phyloP scores from a whole-genome alignment of 2,113 vertebrate species.

The Theristicus caerulescens region DNA sequence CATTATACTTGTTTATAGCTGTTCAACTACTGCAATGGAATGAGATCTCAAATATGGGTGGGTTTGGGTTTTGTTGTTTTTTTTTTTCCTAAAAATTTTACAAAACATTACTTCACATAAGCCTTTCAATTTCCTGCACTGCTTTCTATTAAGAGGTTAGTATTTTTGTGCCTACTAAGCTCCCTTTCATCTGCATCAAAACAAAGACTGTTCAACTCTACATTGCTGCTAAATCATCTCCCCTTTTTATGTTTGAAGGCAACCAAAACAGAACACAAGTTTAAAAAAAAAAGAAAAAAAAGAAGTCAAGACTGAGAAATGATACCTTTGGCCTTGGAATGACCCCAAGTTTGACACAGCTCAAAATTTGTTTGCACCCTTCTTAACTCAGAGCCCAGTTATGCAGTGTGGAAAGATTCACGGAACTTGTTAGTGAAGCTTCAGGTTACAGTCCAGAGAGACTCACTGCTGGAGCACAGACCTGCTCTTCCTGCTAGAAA shows the following conservation, averaged over 20 bases:
- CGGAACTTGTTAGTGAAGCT: conserved; percentile 8
- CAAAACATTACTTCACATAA: background rate
- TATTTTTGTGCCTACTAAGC: background rate
- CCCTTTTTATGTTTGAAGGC: background rate
- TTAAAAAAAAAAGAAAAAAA: background rate
- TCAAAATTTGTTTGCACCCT: background rate
- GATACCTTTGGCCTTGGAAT: conserved; percentile 1
- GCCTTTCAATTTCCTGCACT: background rate
- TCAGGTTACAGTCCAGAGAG: background rate
- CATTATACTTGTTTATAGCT: background rate
- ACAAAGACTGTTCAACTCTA: background rate
- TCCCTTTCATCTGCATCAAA: background rate
- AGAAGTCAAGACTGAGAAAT: background rate
- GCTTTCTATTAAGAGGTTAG: background rate
- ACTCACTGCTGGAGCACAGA: background rate
- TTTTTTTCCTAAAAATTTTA: background rate
- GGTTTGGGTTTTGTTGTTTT: background rate
- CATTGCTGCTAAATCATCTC: background rate
- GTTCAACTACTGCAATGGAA: background rate
- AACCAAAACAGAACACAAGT: background rate
- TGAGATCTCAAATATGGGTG: background rate
- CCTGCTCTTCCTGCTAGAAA: background rate
- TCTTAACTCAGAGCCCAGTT: background rate
- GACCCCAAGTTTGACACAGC: background rate
- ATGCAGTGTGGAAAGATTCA: conserved; percentile 18